A percentile compares a stretch with the other conserved stretches of the same genome.
Conservation (phyloP, 2,797 vertebrate genomes). For the Acanthopagrus latus region DNA sequence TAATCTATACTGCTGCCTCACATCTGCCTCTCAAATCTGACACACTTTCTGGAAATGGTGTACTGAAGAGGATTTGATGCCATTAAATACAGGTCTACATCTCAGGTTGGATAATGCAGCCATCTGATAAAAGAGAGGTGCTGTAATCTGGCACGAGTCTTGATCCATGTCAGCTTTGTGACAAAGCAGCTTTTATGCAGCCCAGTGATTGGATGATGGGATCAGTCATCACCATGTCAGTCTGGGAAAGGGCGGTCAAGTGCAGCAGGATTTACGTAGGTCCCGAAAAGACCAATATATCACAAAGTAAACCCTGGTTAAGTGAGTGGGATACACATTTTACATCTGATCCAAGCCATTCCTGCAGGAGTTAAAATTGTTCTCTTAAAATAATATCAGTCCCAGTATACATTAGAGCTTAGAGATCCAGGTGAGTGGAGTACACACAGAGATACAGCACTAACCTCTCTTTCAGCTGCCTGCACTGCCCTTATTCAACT, state of each 20-base stretch:
- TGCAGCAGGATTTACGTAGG: neutral
- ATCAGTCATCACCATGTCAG: constrained; percentile 53
- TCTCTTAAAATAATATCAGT: neutral
- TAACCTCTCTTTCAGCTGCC: constrained; percentile 4
- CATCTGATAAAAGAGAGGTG: constrained; percentile 58
- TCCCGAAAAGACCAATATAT: neutral
- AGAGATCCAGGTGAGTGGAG: neutral
- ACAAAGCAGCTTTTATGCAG: constrained; percentile 73
- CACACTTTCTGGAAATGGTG: constrained; percentile 7
- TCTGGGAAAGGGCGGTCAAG: constrained; percentile 15
- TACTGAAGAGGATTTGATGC: constrained; percentile 6
- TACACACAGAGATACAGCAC: neutral
- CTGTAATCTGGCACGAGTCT: constrained; percentile 48
- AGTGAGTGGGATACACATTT: neutral
- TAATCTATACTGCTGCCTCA: constrained; percentile 22
- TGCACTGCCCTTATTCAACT: constrained; percentile 10
- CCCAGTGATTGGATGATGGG: constrained; percentile 49
- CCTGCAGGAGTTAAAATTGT: neutral
- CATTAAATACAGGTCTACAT: constrained; percentile 51
- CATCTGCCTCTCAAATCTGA: constrained; percentile 6
- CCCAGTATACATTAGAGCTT: neutral
- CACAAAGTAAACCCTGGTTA: constrained; percentile 4
- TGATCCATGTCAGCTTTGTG: constrained; percentile 53
- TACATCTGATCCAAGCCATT: neutral
- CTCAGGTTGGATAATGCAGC: constrained; percentile 51